Conservation (phyloP, 2,797 vertebrate genomes). For the Craterocephalus amniculus region DNA sequence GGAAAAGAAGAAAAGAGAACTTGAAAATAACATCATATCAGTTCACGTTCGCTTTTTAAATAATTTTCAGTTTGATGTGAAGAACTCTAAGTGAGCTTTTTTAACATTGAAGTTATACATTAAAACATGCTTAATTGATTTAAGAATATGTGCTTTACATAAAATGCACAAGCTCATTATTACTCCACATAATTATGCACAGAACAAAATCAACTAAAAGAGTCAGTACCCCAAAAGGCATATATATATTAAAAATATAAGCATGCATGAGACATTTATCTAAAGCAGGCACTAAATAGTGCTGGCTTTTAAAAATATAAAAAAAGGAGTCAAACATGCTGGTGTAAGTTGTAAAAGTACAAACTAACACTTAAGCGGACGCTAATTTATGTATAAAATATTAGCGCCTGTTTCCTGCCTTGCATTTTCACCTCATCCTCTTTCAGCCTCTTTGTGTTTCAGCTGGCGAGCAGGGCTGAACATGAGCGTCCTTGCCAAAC, state of each 20-base stretch:
- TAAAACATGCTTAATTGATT: neutral
- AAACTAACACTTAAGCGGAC: neutral
- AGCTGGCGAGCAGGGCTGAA: constrained; percentile 18
- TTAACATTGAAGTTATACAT: neutral
- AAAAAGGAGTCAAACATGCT: neutral
- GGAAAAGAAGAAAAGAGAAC: constrained; percentile 20
- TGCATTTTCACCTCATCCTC: constrained; percentile 39
- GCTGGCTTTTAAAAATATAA: neutral
- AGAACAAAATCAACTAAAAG: neutral
- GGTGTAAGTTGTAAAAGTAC: neutral
- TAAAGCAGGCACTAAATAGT: neutral
- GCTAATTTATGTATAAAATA: neutral
- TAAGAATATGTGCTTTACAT: neutral
- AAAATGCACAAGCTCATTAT: too few relatives aligned
- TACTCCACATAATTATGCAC: neutral
- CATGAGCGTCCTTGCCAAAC: constrained; percentile 33
- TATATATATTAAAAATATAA: neutral
- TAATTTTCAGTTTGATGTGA: neutral
- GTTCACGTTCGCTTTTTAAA: neutral
- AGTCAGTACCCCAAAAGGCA: neutral
- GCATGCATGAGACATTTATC: neutral
- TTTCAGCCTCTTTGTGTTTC: constrained; percentile 39
- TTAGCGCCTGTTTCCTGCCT: constrained; percentile 18
- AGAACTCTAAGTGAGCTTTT: neutral
- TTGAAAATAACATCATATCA: constrained; percentile 7